Evolutionary conservation across 2,113 vertebrate genomes (phyloP), one percentile per base, ranked within the genome.

Genomic region (Laterallus jamaicensis): DNA sequence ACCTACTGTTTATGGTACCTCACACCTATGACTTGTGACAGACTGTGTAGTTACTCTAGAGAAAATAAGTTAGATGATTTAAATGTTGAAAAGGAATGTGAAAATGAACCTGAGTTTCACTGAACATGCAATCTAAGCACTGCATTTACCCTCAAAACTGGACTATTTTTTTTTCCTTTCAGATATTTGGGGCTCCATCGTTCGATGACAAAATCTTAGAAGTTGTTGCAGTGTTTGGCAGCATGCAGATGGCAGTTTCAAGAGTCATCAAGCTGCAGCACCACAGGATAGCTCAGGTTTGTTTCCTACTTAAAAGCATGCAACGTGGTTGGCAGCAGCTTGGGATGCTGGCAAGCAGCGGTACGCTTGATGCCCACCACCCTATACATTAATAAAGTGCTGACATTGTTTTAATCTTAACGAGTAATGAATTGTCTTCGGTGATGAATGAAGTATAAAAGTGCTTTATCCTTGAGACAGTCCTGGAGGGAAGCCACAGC

Each of bases 191-290:
- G 56, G 99, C 99, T 5, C 99, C 99, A 3, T 99, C 99, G 0
- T 99, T 99, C 12, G 99, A 99, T 91, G 99, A 99, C 96, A 99
- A 99, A 97, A 99, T 99, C 96, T 98, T 99, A 88, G 99, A 99
- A 83, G 99, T 99, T 1, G 99, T 99, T 37, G 99, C 99, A 1
- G 98, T 99, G 39, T 99, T 99, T 93, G 99, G 99, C n/a, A 99
- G 99, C 82, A 98, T 99, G 98, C 99, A 99, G 96, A 99, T 99
- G 99, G 99, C 99, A 2, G 98, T 99, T 50, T 99, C 99, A 42
- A 98, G 99, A 87, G 99, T 99, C 91, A 99, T 99, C 97, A 99
- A 99, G 71, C 98, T 99, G 49, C 99, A 99, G 73, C 99, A 99
- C 88, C 99, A 99, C 88, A 98, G 99, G 90, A 99, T 99, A 76